Evolutionary conservation across 2,113 vertebrate genomes (phyloP), one percentile per base, ranked within the genome.

Genomic region (Dicrurus megarhynchus): DNA sequence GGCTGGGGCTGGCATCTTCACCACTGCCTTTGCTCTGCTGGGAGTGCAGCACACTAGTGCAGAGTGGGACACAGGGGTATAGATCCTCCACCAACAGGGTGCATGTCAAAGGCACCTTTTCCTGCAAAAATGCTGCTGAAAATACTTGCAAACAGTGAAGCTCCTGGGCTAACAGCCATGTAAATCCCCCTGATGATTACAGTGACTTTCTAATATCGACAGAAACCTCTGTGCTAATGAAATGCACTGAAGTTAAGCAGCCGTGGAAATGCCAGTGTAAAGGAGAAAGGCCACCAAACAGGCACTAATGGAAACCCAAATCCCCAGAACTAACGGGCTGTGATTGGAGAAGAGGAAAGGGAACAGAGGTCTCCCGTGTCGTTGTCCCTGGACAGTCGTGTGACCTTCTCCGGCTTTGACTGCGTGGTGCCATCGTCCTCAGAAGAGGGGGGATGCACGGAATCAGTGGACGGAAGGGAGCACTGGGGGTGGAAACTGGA

Each of bases 231-330:
- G 93, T 35, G 70, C 91, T 91, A 93, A 93, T 95, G 95, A 95
- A 93, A 94, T 93, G 94, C 96, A 83, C 94, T 57, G 65, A 89
- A 92, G 95, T 89, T 96, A 97, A 97, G 96, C 94, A 93, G 84
- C 96, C 91, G n/a, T 96, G 96, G 90, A 95, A 97, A 97, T 95
- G 94, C 90, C 90, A 93, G 86, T 50, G 71, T 93, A 92, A 95
- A 95, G 94, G 90, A 96, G 88, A 97, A 92, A 95, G 95, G 91
- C 95, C 95, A 96, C 87, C 92, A 95, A 95, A 95, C 71, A 81
- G 91, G 73, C 91, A 76, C 86, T 89, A 95, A 97, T 96, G 94
- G 97, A 95, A 97, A 96, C 77, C 76, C 86, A 97, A 94, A 97
- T 97, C 91, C 77, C 95, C 94, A 95, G 96, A 97, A 97, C 91